Evolutionary conservation across 2,113 vertebrate species (phyloP).

Genomic region (Recurvirostra avosetta): DNA sequence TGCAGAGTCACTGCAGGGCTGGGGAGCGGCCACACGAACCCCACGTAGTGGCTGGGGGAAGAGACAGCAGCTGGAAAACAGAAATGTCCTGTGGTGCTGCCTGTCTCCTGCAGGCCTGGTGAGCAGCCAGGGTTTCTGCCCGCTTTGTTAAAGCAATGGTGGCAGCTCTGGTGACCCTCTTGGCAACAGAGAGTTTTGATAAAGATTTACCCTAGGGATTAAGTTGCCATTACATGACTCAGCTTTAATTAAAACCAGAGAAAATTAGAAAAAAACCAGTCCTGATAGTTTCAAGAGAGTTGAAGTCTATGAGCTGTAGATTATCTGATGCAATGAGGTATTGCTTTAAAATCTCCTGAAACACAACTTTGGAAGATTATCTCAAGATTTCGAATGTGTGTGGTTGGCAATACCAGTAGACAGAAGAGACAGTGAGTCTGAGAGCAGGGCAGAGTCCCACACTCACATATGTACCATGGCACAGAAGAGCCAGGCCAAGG

Average conservation of each 20-base stretch:
- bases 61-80: background rate
- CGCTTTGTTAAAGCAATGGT: background rate
- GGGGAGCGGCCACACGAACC: background rate
- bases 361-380: background rate
- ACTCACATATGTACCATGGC: accelerated
- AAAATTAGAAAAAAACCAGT: background rate
- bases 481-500: background rate
- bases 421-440: background rate
- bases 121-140: background rate
- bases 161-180: background rate
- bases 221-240: background rate
- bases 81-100: background rate
- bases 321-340: background rate
- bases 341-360: background rate
- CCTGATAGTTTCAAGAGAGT: background rate
- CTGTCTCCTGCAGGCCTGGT: background rate
- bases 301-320: background rate
- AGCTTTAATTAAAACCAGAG: background rate
- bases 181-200: background rate
- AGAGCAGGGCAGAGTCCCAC: background rate
- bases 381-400: background rate
- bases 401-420: background rate
- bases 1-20: background rate
- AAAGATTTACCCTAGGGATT: background rate
- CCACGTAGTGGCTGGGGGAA: background rate